A percentile compares a stretch with the other conserved stretches of the same genome.
Evolutionary conservation across 1,140 invertebrate genomes (phyloP).

Genomic region (Elysia chlorotica): DNA sequence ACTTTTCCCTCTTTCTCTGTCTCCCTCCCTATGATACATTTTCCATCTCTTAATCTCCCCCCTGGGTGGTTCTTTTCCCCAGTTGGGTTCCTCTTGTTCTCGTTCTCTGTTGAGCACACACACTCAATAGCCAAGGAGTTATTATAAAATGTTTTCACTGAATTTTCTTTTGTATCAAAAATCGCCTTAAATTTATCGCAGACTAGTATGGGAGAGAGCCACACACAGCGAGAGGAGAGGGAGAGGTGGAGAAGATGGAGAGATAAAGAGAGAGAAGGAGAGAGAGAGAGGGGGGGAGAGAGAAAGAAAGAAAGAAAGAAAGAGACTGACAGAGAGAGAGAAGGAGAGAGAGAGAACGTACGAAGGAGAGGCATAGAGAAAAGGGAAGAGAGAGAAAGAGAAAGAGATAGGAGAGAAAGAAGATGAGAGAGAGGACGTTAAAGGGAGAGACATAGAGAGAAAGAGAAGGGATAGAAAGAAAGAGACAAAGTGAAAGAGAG

Average conservation of each 20-base stretch:
- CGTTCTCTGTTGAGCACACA: neutral
- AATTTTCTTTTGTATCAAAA: no score
- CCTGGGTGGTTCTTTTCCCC: no score
- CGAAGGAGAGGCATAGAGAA: neutral
- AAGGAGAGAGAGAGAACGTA: neutral
- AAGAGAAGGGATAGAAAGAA: neutral
- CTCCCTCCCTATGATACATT: conserved; percentile 9
- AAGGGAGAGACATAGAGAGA: neutral
- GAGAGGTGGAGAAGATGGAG: neutral
- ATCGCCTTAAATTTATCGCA: no score
- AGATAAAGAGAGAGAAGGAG: neutral
- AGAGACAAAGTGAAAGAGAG: neutral
- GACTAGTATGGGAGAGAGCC: neutral
- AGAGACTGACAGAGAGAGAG: conserved; percentile 1
- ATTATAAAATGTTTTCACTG: no score
- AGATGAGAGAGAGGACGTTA: neutral
- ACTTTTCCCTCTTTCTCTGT: conserved; percentile 9
- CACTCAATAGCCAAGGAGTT: no score
- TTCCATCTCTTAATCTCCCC: no score
- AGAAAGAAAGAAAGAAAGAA: neutral
- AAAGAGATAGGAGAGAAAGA: neutral
- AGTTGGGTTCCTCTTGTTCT: no score
- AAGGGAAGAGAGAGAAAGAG: neutral
- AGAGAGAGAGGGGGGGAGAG: neutral
- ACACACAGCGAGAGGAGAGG: neutral